Base-by-base conservation (phyloP, 2,888 invertebrate species). In the Gonocerus acuteangulatus region DNA sequence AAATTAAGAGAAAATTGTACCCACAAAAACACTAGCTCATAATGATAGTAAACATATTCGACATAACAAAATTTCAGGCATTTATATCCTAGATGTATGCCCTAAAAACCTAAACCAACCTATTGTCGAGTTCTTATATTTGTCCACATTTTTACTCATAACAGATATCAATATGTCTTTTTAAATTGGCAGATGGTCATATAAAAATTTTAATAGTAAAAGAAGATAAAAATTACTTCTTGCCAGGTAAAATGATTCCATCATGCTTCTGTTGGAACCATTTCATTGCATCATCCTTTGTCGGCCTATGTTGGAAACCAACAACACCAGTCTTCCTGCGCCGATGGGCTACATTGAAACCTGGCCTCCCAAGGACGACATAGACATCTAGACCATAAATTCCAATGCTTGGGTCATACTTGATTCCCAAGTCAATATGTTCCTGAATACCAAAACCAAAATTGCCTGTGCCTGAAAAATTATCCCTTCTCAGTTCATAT, bases 201-300 rank as follows among this genome's bases (percentile, higher is more conserved):
- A 32, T 32, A 32, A 32, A 32, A 32, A 32, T 11, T 32, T 32
- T 32, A 32, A 9, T 32, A n/a, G n/a, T n/a, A 32, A 32, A 32
- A 32, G 51, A 51, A 51, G 32, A 21, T 32, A n/a, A 45, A 57
- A 22, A 57, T 68, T 62, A 68, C 76, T 90, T 90, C 81, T 93
- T 95, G 77, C 88, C 87, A 68, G 87, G 84, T 72, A 95, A 83
- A 77, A 95, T 95, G 79, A 95, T 92, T 79, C 95, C 95, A 78
- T 95, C 95, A 75, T 95, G 95, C 75, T 99, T 99, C 82, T 95
- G 94, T 80, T 99, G 99, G 87, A 99, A 99, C 99, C 99, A 99
- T 79, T 99, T 99, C 91, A 99, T 97, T 70, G 97, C 92, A 76
- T 99, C 97, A 77, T 99, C 99, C 78, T 95, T 96, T 62, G 86